Evolutionary conservation across 2,888 invertebrate species (phyloP).

Genomic region (Amphimallon solstitiale): DNA sequence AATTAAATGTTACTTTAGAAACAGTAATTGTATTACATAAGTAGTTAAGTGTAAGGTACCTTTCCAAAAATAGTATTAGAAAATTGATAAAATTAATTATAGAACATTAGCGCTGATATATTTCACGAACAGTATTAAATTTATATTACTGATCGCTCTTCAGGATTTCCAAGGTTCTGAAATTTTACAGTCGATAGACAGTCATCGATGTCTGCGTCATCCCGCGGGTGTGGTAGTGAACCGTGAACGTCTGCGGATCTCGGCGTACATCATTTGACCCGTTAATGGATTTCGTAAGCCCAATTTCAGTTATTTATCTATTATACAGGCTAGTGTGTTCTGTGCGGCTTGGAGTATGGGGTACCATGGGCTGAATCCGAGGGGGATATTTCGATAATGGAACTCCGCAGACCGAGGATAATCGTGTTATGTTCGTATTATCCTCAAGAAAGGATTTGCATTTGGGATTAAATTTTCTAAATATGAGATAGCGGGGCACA

Average conservation of each 20-base stretch:
- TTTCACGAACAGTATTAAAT: not conserved
- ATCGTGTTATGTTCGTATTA: slow-evolving; percentile 52
- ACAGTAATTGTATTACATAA: too few species aligned
- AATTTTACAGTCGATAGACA: slow-evolving; percentile 25
- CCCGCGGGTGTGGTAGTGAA: slow-evolving; percentile 11
- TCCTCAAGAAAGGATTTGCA: slow-evolving; percentile 49
- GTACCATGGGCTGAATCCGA: slow-evolving; percentile 40
- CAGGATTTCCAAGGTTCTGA: not conserved
- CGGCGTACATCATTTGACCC: slow-evolving; percentile 41
- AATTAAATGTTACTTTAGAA: too few species aligned
- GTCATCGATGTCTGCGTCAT: slow-evolving; percentile 1
- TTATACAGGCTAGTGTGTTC: slow-evolving; percentile 35
- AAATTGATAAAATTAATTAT: too few species aligned
- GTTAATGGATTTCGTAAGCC: slow-evolving; percentile 49
- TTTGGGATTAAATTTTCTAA: slow-evolving; percentile 50
- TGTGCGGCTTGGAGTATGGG: slow-evolving; percentile 26
- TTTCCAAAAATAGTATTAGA: too few species aligned
- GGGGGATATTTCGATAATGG: slow-evolving; percentile 52
- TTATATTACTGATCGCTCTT: not conserved
- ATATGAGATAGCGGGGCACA: slow-evolving; percentile 34
- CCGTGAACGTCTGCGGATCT: slow-evolving; percentile 26
- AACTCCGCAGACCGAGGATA: slow-evolving; percentile 52
- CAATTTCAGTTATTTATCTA: slow-evolving; percentile 45
- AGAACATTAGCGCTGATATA: too few species aligned
- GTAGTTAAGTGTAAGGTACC: too few species aligned